These are phyloP conservation scores for Oasisia sp. DNA, from an alignment of 2,888 invertebrate genomes.

Conservation along the genomic window DNA sequence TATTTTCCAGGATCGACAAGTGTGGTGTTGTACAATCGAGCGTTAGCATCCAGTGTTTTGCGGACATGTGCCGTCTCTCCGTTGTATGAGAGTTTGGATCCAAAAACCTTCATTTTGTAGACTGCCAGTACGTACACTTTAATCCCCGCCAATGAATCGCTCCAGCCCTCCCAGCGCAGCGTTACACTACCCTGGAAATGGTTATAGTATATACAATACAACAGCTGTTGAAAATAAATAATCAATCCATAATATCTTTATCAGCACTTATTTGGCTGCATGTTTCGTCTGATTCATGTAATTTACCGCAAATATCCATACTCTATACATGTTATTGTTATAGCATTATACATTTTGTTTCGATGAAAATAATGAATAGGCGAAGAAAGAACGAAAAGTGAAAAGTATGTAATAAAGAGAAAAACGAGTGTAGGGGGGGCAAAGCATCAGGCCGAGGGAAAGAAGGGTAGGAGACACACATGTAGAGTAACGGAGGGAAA, in stretches of 20 bases:
- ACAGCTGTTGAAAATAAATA: background rate
- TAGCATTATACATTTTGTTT: too few relatives aligned
- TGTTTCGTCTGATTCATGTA: too few relatives aligned
- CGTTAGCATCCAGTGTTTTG: background rate
- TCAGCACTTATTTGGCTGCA: too few relatives aligned
- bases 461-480: background rate
- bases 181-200: background rate
- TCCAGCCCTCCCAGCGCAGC: conserved; percentile 24
- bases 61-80: background rate
- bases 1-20: conserved; percentile 20
- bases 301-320: too few relatives aligned
- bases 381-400: too few relatives aligned
- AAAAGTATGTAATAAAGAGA: too few relatives aligned
- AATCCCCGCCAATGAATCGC: conserved; percentile 17
- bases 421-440: background rate
- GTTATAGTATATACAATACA: background rate
- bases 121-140: background rate
- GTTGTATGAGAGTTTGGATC: background rate
- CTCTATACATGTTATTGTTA: too few relatives aligned
- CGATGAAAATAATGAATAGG: too few relatives aligned
- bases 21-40: background rate
- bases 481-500: background rate
- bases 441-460: background rate
- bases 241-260: background rate
- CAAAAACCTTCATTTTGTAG: conserved; percentile 23